These are phyloP conservation scores for Triplophysa bombifrons DNA, from an alignment of 2,797 vertebrate genomes.

Conservation along the genomic window DNA sequence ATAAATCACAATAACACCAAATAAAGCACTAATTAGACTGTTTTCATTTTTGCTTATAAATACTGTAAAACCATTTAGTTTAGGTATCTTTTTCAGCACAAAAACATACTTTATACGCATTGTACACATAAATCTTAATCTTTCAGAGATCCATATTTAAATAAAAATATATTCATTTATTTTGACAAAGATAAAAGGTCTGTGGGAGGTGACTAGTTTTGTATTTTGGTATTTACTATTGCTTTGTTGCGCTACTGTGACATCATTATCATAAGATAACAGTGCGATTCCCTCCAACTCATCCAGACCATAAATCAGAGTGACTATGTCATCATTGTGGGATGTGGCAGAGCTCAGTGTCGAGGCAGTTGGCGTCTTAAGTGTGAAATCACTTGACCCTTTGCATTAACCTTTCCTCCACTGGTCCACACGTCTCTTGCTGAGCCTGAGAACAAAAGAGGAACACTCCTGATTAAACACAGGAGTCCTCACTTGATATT, in stretches of 20 bases:
- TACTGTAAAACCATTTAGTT: too few relatives aligned
- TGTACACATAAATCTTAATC: not conserved
- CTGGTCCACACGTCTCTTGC: constrained; percentile 91
- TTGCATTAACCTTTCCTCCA: constrained; percentile 96
- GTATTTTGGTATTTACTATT: constrained; percentile 72
- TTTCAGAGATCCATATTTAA: not conserved
- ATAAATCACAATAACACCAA: constrained; percentile 13
- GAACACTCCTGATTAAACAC: constrained; percentile 98
- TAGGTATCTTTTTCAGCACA: too few relatives aligned
- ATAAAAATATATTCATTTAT: not conserved
- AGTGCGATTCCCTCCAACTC: constrained; percentile 67
- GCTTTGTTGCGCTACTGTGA: constrained; percentile 76
- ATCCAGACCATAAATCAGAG: constrained; percentile 94
- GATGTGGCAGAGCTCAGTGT: constrained; percentile 88
- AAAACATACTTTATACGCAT: not conserved
- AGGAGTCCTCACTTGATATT: constrained; percentile 89
- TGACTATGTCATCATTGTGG: constrained; percentile 94
- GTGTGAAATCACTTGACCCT: constrained; percentile 99
- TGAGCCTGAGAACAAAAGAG: constrained; percentile 89
- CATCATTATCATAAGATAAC: constrained; percentile 95
- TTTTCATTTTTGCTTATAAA: not conserved
- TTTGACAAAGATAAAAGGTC: not conserved
- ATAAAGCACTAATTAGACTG: not conserved
- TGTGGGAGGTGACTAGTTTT: constrained; percentile 28
- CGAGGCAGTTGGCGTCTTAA: constrained; percentile 88